phyloP scores from a whole-genome alignment of 1,140 invertebrate genomes.

The Diuraphis noxia region DNA sequence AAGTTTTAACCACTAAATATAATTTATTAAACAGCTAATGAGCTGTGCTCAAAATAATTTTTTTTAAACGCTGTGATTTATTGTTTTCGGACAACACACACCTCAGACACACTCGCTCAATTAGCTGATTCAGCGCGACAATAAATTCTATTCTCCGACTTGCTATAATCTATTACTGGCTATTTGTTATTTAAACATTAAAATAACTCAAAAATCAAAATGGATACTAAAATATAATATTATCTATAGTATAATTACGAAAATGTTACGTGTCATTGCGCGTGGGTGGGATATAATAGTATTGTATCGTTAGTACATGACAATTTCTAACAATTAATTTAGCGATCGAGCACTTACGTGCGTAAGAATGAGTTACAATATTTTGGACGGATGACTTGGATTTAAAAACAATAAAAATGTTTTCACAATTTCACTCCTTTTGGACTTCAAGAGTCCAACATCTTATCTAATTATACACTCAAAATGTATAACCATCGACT shows the following conservation, averaged over 20 bases:
- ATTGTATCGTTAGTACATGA: background rate
- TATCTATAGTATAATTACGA: background rate
- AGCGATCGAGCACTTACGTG: background rate
- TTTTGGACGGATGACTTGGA: background rate
- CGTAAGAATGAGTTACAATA: background rate
- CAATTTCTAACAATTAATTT: background rate
- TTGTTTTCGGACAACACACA: background rate
- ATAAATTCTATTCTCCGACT: background rate
- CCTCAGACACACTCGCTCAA: background rate
- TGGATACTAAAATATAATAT: background rate
- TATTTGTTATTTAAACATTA: background rate
- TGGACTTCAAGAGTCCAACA: background rate
- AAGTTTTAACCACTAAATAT: conserved; percentile 18
- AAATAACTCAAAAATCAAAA: background rate
- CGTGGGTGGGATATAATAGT: background rate
- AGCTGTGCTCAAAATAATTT: background rate
- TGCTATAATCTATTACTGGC: background rate
- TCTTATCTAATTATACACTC: background rate
- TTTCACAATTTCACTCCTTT: background rate
- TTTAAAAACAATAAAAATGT: too few relatives aligned
- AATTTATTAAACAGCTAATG: conserved; percentile 3
- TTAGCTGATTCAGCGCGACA: background rate
- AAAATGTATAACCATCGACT: background rate
- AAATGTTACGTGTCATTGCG: background rate
- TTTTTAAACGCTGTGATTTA: background rate